These are phyloP conservation scores for Luffia ferchaultella DNA, from an alignment of 2,888 invertebrate species.

Conservation along the genomic window DNA sequence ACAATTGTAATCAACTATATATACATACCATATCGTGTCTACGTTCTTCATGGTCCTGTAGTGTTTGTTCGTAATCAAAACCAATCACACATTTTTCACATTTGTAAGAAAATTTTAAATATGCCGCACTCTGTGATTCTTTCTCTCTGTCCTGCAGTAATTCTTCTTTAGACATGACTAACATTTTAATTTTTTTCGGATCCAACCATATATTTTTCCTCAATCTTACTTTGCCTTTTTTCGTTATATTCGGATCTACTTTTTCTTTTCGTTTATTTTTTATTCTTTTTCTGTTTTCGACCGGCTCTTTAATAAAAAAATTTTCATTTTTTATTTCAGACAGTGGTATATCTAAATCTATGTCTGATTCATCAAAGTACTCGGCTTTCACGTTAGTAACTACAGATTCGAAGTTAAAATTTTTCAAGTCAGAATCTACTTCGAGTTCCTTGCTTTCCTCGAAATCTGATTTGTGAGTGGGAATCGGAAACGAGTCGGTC, in stretches of 20 bases:
- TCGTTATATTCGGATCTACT: background rate
- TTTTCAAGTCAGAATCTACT: background rate
- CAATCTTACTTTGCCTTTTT: background rate
- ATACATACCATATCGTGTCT: conserved; percentile 31
- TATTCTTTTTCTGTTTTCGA: background rate
- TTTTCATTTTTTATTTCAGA: background rate
- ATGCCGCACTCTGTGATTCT: conserved; percentile 25
- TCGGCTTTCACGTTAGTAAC: background rate
- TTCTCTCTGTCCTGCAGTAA: conserved; percentile 28
- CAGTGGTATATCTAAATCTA: background rate
- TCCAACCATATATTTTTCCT: background rate
- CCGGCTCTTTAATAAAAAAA: background rate
- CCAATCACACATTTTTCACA: conserved; percentile 40
- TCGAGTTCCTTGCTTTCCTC: background rate
- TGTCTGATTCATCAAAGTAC: background rate
- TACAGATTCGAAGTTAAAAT: background rate
- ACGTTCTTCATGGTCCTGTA: conserved; percentile 32
- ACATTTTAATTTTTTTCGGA: conserved; percentile 27
- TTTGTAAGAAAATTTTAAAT: conserved; percentile 35
- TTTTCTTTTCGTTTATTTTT: background rate
- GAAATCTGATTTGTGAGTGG: background rate
- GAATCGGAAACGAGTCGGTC: background rate
- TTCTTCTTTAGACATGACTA: conserved; percentile 27
- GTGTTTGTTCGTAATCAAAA: conserved; percentile 37
- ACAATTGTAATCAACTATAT: too few relatives aligned